These are phyloP conservation scores for Sylvilagus floridanus DNA, from an alignment of 2,797 vertebrate genomes.

Conservation along the genomic window DNA sequence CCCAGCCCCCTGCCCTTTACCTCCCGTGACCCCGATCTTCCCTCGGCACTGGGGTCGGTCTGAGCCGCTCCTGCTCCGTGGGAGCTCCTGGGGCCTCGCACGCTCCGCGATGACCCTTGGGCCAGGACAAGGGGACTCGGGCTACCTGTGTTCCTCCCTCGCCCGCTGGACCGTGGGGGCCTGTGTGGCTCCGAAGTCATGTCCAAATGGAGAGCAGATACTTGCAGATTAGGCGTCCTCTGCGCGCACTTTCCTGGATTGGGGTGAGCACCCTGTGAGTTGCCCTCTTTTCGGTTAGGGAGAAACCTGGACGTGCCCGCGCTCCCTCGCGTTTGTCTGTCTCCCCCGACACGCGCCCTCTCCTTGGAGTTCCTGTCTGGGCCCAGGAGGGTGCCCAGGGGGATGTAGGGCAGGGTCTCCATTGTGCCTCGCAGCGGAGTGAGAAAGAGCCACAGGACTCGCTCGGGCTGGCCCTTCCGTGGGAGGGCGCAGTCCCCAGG, in stretches of 20 bases:
- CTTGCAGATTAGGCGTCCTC: constrained; percentile 48
- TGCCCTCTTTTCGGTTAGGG: constrained; percentile 64
- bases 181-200: constrained; percentile 76
- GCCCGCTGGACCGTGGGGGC: constrained; percentile 62
- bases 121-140: constrained; percentile 73
- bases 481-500: constrained; percentile 42
- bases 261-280: constrained; percentile 75
- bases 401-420: constrained; percentile 68
- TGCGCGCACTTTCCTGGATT: constrained; percentile 71
- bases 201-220: constrained; percentile 66
- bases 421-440: constrained; percentile 47
- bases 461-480: constrained; percentile 32
- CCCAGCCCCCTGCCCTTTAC: constrained; percentile 78
- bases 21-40: constrained; percentile 80
- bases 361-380: constrained; percentile 47
- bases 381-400: constrained; percentile 42
- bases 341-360: neutral
- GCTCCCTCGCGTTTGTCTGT: neutral
- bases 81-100: constrained; percentile 64
- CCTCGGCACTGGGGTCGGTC: constrained; percentile 67
- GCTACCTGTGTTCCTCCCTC: constrained; percentile 25
- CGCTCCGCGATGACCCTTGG: constrained; percentile 63
- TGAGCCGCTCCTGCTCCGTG: neutral
- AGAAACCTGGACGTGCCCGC: neutral
- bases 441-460: neutral